Evolutionary conservation across 1,140 invertebrate genomes (phyloP).

Genomic region (Limonius californicus): DNA sequence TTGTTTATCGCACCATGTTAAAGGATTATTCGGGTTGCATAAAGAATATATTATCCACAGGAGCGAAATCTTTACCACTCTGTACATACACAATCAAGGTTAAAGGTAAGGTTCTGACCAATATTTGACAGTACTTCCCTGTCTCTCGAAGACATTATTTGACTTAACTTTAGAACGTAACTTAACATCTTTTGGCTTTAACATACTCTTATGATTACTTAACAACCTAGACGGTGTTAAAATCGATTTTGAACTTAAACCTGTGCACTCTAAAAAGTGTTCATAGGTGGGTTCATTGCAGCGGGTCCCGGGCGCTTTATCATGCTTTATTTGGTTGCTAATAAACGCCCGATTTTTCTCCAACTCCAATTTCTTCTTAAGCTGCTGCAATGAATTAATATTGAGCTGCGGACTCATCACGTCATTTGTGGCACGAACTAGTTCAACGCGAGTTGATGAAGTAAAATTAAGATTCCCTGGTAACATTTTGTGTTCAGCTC

Average conservation of each 20-base stretch:
- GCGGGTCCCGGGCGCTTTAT: constrained; percentile 8
- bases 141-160: constrained; percentile 35
- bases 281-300: constrained; percentile 54
- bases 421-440: constrained; percentile 35
- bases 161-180: constrained; percentile 51
- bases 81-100: no score
- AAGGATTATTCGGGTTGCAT: no score
- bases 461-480: constrained; percentile 3
- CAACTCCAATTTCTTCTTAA: constrained; percentile 40
- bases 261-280: constrained; percentile 74
- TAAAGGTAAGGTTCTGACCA: constrained; percentile 43
- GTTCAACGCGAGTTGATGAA: constrained; percentile 27
- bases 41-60: no score
- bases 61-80: no score
- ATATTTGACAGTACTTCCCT: constrained; percentile 41
- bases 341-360: constrained; percentile 23
- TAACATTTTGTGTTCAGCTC: constrained; percentile 8
- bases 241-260: constrained; percentile 76
- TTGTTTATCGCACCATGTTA: no score
- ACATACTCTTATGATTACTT: constrained; percentile 70
- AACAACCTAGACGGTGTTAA: constrained; percentile 66
- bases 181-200: constrained; percentile 76
- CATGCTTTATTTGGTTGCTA: constrained; percentile 15
- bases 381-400: constrained; percentile 32
- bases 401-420: constrained; percentile 32